Base-by-base conservation (phyloP, 2,797 vertebrate species). In the Esox masquinongy region DNA sequence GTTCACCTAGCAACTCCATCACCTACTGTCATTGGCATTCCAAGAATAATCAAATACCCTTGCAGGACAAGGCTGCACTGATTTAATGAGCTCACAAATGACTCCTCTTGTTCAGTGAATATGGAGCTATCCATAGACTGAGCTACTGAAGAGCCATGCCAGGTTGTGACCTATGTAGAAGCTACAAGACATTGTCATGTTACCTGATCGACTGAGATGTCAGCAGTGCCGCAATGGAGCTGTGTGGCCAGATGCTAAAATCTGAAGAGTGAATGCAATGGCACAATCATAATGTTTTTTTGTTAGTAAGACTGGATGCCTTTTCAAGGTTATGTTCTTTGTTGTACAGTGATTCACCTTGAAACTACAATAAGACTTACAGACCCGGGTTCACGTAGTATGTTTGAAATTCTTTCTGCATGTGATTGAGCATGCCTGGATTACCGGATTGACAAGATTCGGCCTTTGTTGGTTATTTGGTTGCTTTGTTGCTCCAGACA, bases 1-100 rank as follows among this genome's bases (percentile, higher is more conserved):
- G 81, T 87, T 93, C 79, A 80, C 92, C 89, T 92, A 92, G 92
- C 93, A 94, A 94, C 92, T 75, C 79, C 85, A 79, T 89, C 89
- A 88, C 82, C 88, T 88, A 79, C 84, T 70, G 82, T 26, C 83
- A 83, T 77, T 77, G 76, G 80, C 74, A 5, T 74, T 86, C 86
- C 82, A 84, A 88, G 29, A 87, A 88, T 81, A 84, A 80, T 83
- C 80, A 74, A 83, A 77, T 15, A 31, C 74, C 75, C 77, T 68
- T 53, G 79, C 79, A 85, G 84, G 76, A 73, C 76, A 77, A 83
- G 76, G 51, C 83, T 67, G 85, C 77, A 71, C 81, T 78, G 68
- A 77, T 76, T 61, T 79, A 79, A 83, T 80, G 77, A 83, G 78
- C 17, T 78, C 83, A 79, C 64, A 31, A 72, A 74, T 85, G 82